These are phyloP conservation scores for Euleptes europaea DNA, from an alignment of 2,113 vertebrate species.

Conservation along the genomic window DNA sequence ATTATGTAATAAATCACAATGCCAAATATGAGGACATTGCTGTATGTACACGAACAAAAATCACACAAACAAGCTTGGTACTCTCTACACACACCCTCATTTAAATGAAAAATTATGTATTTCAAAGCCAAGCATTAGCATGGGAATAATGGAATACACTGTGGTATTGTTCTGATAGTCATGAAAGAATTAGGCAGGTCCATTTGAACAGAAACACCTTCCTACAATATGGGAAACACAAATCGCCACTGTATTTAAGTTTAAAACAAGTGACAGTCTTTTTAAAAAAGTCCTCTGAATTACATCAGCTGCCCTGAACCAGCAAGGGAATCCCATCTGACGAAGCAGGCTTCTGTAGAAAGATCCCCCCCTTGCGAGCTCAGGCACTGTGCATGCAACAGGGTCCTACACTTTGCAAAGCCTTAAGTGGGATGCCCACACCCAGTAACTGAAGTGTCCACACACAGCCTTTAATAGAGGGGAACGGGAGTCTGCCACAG, in stretches of 20 bases:
- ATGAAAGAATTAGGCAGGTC: conserved; percentile 43
- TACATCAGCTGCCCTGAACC: not conserved
- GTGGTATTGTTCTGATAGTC: not conserved
- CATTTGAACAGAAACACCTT: conserved; percentile 3
- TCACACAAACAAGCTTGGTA: conserved; percentile 31
- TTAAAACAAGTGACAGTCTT: not conserved
- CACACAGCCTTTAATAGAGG: not conserved
- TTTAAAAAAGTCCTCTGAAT: not conserved
- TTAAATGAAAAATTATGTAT: conserved; percentile 41
- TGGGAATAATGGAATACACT: conserved; percentile 21
- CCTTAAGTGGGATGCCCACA: not conserved
- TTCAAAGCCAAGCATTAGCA: conserved; percentile 27
- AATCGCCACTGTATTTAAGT: not conserved
- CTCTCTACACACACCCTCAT: not conserved
- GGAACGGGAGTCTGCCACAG: not conserved
- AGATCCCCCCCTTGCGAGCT: not conserved
- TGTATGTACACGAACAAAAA: conserved; percentile 68
- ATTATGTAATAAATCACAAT: conserved; percentile 97
- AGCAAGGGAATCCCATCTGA: not conserved
- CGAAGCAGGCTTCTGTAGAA: not conserved
- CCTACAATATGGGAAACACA: not conserved
- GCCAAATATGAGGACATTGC: conserved; percentile 78
- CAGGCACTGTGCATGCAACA: not conserved
- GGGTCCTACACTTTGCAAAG: not conserved
- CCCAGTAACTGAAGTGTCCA: not conserved